Percentiles rank a stretch among this genome's conserved stretches.
Evolutionary conservation across 2,113 vertebrate genomes (phyloP).

Genomic region (Coracopsis vasa): DNA sequence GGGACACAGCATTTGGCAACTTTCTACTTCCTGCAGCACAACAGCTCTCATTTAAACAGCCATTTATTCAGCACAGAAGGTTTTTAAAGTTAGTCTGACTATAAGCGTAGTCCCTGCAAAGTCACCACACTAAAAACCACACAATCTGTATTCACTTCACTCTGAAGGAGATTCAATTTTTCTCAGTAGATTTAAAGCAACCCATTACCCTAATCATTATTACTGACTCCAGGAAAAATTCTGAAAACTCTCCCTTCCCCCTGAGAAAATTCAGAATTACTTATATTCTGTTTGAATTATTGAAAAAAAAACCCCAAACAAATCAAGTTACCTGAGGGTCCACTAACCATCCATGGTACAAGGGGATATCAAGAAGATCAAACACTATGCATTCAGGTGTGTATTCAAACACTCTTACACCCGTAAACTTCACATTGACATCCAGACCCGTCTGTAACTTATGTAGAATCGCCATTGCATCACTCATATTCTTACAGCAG

Average conservation of each 20-base stretch:
- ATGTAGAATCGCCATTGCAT: slow-evolving; percentile 96
- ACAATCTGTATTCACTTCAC: neutral
- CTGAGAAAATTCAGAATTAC: neutral
- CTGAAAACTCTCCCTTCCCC: neutral
- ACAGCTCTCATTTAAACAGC: neutral
- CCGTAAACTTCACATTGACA: slow-evolving; percentile 97
- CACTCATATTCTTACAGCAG: slow-evolving; percentile 92
- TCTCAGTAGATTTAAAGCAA: neutral
- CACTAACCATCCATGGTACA: slow-evolving; percentile 98
- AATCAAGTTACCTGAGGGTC: slow-evolving; percentile 89
- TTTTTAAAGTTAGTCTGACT: neutral
- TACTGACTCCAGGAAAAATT: neutral
- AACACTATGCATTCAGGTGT: slow-evolving; percentile 99
- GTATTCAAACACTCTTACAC: slow-evolving; percentile 96
- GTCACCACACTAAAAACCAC: neutral
- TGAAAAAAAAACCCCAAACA: neutral
- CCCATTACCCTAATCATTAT: neutral
- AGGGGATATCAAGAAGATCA: slow-evolving; percentile 96
- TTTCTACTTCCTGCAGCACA: neutral
- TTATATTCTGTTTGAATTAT: neutral
- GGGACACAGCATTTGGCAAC: neutral
- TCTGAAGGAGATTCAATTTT: neutral
- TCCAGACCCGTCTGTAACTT: slow-evolving; percentile 98
- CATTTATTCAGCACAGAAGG: neutral
- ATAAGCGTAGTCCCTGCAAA: neutral